Evolutionary conservation across 64 coral and sea anemone species (phyloP).

Genomic region (Dendrophyllia cribrosa): DNA sequence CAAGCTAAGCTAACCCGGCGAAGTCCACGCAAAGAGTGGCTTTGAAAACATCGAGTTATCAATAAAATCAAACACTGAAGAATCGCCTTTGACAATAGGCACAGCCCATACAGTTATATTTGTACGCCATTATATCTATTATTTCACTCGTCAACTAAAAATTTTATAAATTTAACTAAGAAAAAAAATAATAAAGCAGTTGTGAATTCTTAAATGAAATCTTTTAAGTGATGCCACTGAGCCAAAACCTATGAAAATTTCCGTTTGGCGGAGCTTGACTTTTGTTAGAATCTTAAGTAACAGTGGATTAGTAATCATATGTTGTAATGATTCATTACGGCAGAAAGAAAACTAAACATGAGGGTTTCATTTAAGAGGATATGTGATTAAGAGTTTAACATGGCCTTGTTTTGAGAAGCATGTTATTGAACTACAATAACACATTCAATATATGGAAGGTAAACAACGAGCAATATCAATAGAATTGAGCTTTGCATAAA

Average conservation of each 20-base stretch:
- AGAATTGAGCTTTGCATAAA: conserved; percentile 26
- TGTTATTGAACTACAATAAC: conserved; percentile 50
- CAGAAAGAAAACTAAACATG: conserved; percentile 9
- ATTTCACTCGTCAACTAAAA: conserved; percentile 5
- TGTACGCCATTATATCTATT: conserved; percentile 28
- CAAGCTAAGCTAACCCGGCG: not conserved
- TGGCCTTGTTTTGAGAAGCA: conserved; percentile 23
- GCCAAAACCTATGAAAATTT: conserved; percentile 1
- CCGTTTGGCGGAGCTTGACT: conserved; percentile 1
- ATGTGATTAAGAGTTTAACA: conserved; percentile 27
- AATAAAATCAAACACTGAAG: conserved; percentile 27
- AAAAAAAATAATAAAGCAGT: not conserved
- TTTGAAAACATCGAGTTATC: conserved; percentile 17
- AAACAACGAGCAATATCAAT: conserved; percentile 49
- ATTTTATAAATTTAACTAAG: conserved; percentile 21
- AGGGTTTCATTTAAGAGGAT: conserved; percentile 11
- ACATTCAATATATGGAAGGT: conserved; percentile 47
- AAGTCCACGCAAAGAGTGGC: not conserved
- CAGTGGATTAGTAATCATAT: not conserved
- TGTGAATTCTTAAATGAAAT: not conserved
- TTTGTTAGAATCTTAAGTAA: conserved; percentile 1
- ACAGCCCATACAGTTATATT: conserved; percentile 26
- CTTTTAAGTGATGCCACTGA: not conserved
- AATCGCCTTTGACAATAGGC: conserved; percentile 24
- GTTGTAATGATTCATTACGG: conserved; percentile 7